Base-by-base conservation (phyloP, 2,888 invertebrate species). In the Xestia ashworthii region DNA sequence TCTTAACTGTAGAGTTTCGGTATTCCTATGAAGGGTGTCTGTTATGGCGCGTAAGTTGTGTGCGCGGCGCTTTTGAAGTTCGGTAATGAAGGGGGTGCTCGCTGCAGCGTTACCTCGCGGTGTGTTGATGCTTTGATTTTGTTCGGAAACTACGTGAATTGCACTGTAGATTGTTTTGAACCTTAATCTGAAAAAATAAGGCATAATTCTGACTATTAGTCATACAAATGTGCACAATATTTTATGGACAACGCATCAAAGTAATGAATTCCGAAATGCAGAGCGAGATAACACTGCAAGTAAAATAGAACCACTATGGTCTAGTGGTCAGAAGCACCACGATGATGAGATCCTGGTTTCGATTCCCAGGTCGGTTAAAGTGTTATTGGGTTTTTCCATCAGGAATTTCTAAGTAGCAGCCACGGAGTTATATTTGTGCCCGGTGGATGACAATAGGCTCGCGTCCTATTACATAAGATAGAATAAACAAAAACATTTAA, bases 1-100 rank as follows among this genome's bases (percentile, higher is more conserved):
- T 94, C 93, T 94, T 93, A 93, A 90, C 89, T 90, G 90, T 86
- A 89, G 87, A 89, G 82, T 79, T 79, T 78, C 66, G 55, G 68
- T 81, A 74, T 85, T 82, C 64, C 77, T 80, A 71, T 83, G 66
- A 74, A 81, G 76, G 11, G 38, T 70, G 64, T 78, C 70, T 64
- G 74, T 55, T 86, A 73, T 68, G 74, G 60, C 22, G 46, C 48
- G 32, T 58, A 22, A 64, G 58, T 74, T 74, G 55, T 64, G 38
- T 68, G 62, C 55, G 32, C 46, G 62, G 71, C 53, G 67, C 65
- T 83, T 79, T 75, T 71, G 74, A 83, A 83, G 64, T 46, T 66
- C 22, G 22, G 25, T 77, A 77, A 25, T 38, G 32, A 79, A 68
- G 66, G 5, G 19, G 48, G 4, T 67, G 55, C 46, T 50, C 70